Evolutionary conservation across 2,797 vertebrate genomes (phyloP), one percentile per base, ranked within the genome.

Genomic region (Macrochelys suwanniensis): DNA sequence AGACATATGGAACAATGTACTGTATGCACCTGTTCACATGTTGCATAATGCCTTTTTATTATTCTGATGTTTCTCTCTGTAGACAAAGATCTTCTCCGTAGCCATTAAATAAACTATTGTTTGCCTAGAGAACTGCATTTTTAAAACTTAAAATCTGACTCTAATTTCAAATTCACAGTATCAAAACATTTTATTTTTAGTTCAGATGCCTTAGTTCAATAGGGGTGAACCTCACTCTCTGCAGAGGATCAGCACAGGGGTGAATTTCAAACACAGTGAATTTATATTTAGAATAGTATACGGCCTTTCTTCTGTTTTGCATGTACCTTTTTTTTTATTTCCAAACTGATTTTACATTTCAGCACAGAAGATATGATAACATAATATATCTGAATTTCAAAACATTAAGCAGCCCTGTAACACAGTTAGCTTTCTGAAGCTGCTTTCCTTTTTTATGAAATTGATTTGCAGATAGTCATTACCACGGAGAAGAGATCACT

Each of bases 11-110:
- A 84, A 10, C 59, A 45, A 76, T 80, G 45, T 77, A 17, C 42
- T 47, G 11, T 6, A 47, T 61, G 56, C 16, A 33, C 33, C 26
- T 89, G 28, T 49, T n/a, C 31, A n/a, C 37, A 8, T 79, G 33
- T n/a, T 56, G n/a, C 23, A 2, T 56, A 79, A 31, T 82, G 9
- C 7, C 6, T 10, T 59, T 78, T 13, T 51, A 37, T 9, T 6
- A 21, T 6, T 1, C 0, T 28, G 49, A 21, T 47, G 45, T 0
- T 7, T 26, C 59, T 49, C 7, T 53, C n/a, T 1, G 1, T 26
- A 13, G 37, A 17, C 79, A 3, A 12, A 4, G n/a, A 65, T 4
- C 1, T 19, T 79, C 16, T 37, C 49, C 61, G 33, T 51, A 23
- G n/a, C n/a, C 21, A 0, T 13, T 13, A 31, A 82, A 23, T 11